Evolutionary conservation across 2,797 vertebrate species (phyloP).

Genomic region (Sebastes oblongus): DNA sequence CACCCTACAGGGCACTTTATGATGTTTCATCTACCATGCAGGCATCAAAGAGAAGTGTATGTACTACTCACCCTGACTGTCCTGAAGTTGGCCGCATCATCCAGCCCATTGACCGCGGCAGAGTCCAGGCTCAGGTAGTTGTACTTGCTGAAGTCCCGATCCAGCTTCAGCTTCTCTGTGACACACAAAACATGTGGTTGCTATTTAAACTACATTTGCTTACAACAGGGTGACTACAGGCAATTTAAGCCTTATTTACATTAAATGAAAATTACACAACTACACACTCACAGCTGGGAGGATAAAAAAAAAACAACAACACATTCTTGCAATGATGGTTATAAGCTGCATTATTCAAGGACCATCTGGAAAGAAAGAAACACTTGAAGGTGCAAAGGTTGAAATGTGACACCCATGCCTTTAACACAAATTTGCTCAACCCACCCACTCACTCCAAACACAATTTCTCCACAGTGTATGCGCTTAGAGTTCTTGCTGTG

Average conservation of each 20-base stretch:
- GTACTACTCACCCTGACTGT: conserved; percentile 89
- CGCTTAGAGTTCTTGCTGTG: conserved; percentile 23
- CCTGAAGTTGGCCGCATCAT: conserved; percentile 94
- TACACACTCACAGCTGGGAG: neutral
- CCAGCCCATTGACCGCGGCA: conserved; percentile 90
- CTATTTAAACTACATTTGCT: conserved; percentile 8
- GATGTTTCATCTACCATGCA: too few species aligned
- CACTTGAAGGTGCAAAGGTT: neutral
- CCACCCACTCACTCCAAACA: neutral
- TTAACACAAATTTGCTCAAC: conserved; percentile 4
- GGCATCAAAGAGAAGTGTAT: neutral
- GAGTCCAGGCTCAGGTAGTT: conserved; percentile 98
- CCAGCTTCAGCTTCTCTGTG: conserved; percentile 92
- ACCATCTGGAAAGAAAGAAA: neutral
- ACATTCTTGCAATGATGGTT: neutral
- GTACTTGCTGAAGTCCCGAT: conserved; percentile 95
- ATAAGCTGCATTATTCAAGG: neutral
- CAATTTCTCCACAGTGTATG: neutral
- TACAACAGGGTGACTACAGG: neutral
- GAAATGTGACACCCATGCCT: neutral
- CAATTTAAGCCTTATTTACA: conserved; percentile 13
- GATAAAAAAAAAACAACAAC: neutral
- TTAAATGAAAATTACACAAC: conserved; percentile 1
- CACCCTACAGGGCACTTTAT: too few species aligned
- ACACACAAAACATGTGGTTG: conserved; percentile 40